Percentiles rank a stretch among this genome's conserved stretches.
phyloP scores from a whole-genome alignment of 2,888 invertebrate genomes.

The Netelia virgata region DNA sequence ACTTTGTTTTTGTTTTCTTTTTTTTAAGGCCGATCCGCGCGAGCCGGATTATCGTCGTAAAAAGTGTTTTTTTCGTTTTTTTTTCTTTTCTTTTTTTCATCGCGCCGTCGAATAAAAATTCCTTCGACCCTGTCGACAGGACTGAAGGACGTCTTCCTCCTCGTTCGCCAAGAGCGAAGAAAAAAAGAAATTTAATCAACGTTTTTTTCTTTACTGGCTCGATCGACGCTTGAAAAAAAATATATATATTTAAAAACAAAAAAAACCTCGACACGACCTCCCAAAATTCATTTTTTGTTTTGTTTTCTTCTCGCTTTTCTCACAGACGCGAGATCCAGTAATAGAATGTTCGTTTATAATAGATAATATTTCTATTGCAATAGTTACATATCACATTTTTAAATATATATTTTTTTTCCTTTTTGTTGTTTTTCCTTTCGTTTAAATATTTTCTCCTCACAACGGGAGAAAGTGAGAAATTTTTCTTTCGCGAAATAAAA shows the following conservation, averaged over 20 bases:
- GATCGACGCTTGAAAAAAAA: neutral
- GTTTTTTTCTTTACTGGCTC: conserved; percentile 6
- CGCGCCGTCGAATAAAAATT: neutral
- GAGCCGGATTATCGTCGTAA: conserved; percentile 1
- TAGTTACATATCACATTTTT: conserved; percentile 82
- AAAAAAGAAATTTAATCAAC: conserved; percentile 16
- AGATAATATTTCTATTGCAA: conserved; percentile 82
- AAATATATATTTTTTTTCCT: conserved; percentile 65
- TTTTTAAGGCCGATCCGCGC: conserved; percentile 1
- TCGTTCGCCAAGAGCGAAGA: neutral
- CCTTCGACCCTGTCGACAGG: conserved; percentile 28
- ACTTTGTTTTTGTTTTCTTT: conserved; percentile 9
- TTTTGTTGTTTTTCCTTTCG: neutral
- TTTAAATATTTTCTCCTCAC: neutral
- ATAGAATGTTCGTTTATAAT: conserved; percentile 71
- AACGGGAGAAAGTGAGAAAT: conserved; percentile 15
- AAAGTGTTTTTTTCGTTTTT: neutral
- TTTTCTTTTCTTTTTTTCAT: neutral
- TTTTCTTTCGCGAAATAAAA: neutral
- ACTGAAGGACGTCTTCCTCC: neutral
- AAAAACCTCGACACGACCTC: too few relatives aligned
- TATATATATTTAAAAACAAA: neutral
- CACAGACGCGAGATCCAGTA: conserved; percentile 28
- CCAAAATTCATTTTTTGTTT: too few relatives aligned
- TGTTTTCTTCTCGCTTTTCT: neutral